Percentiles rank a stretch among this genome's conserved stretches.
These are phyloP conservation scores for Scolanthus callimorphus DNA, from an alignment of 92 coral and sea anemone genomes.

Conservation along the genomic window DNA sequence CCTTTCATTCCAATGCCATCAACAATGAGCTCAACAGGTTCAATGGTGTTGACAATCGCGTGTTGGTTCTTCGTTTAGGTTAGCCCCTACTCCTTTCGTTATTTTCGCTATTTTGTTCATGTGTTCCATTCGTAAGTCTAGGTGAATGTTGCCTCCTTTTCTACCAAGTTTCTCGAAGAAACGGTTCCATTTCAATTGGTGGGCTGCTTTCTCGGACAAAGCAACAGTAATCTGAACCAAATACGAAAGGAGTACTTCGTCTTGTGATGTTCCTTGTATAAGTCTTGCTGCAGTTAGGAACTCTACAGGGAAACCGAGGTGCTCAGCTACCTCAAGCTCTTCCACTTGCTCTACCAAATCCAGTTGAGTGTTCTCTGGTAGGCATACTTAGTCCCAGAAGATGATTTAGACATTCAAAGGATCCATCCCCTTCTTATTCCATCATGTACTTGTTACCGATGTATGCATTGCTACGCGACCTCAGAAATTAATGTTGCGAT, in stretches of 20 bases:
- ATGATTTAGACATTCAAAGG: no score
- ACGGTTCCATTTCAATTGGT: constrained; percentile 35
- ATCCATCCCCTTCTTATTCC: no score
- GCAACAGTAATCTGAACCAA: constrained; percentile 29
- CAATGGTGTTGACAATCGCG: constrained; percentile 24
- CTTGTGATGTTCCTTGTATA: constrained; percentile 36
- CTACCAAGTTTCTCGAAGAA: constrained; percentile 38
- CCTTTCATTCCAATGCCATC: constrained; percentile 39
- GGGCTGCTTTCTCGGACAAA: constrained; percentile 37
- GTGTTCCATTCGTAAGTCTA: constrained; percentile 49
- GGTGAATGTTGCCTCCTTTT: constrained; percentile 29
- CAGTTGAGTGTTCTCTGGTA: no score
- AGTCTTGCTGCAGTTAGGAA: no score
- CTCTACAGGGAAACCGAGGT: no score
- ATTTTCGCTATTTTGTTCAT: no score
- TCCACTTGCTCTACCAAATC: no score
- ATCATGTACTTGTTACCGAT: no score
- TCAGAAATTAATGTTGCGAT: no score
- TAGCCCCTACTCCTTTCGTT: constrained; percentile 27
- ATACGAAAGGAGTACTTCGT: constrained; percentile 36
- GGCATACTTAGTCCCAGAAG: no score
- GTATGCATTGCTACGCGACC: no score
- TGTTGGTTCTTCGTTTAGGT: constrained; percentile 19
- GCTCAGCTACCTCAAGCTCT: no score
- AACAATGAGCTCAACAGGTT: constrained; percentile 23